Evolutionary conservation across 2,113 vertebrate genomes (phyloP).

Genomic region (Caranx melampygus): DNA sequence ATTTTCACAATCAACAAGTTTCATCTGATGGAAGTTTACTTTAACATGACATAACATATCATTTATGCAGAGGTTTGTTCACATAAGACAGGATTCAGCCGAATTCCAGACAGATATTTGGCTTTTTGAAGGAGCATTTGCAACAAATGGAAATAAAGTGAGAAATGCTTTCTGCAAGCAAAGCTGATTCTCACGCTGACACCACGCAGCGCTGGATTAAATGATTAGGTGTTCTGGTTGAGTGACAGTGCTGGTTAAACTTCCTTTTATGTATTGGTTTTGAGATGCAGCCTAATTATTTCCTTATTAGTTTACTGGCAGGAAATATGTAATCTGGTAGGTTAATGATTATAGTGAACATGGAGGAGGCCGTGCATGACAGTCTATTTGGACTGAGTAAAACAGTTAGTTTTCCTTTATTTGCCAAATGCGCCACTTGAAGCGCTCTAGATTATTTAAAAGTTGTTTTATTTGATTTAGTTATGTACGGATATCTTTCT

Average conservation of each 20-base stretch:
- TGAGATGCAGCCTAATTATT: background rate
- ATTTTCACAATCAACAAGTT: background rate
- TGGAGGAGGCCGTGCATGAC: background rate
- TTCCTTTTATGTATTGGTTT: background rate
- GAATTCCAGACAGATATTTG: background rate
- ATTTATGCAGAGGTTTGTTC: background rate
- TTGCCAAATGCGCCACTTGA: no score
- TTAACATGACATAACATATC: background rate
- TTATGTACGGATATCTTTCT: no score
- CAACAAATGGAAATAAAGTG: background rate
- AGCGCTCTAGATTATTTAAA: background rate
- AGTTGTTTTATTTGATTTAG: no score
- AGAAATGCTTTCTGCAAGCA: background rate
- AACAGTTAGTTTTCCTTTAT: background rate
- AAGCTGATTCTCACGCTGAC: background rate
- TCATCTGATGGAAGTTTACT: background rate
- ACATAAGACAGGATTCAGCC: background rate
- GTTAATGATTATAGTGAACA: background rate
- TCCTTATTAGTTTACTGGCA: background rate
- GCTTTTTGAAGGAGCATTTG: background rate
- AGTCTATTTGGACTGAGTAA: background rate
- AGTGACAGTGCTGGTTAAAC: background rate
- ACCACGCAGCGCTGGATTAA: no score
- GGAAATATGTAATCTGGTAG: background rate
- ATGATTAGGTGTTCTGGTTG: no score